A percentile compares a stretch with the other conserved stretches of the same genome.
These are phyloP conservation scores for Nomada ferruginata DNA, from an alignment of 2,888 invertebrate species.

Conservation along the genomic window DNA sequence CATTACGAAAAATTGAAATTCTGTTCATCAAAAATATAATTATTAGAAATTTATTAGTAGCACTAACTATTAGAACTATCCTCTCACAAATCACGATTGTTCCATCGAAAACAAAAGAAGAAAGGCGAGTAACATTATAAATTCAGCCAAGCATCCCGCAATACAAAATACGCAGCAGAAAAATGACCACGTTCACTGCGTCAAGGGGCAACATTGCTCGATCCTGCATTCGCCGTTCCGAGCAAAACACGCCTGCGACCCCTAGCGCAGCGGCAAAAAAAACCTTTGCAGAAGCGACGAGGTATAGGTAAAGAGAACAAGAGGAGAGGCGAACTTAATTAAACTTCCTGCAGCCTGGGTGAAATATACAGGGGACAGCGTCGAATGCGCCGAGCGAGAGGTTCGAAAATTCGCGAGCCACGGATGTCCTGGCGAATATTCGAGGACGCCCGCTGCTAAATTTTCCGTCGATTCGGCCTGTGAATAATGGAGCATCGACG, in stretches of 20 bases:
- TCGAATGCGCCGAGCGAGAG: neutral
- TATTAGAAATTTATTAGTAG: too few species aligned
- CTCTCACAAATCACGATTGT: too few species aligned
- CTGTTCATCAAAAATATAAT: too few species aligned
- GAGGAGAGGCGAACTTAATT: constrained; percentile 14
- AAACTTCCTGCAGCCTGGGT: constrained; percentile 5
- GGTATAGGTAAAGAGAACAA: neutral
- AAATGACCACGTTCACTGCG: neutral
- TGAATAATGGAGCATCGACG: constrained; percentile 26
- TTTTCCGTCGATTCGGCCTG: neutral
- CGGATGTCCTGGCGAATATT: neutral
- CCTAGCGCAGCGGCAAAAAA: neutral
- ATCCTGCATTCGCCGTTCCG: neutral
- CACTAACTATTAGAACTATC: too few species aligned
- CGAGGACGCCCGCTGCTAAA: neutral
- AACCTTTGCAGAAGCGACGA: neutral
- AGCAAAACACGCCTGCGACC: neutral
- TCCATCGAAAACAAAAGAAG: too few species aligned
- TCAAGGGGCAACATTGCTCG: neutral
- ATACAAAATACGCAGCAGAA: neutral
- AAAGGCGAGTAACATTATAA: too few species aligned
- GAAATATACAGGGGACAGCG: constrained; percentile 21
- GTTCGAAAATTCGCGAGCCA: neutral
- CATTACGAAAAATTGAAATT: too few species aligned
- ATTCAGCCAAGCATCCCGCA: too few species aligned